Evolutionary conservation across 2,113 vertebrate genomes (phyloP), one percentile per base, ranked within the genome.

Genomic region (Asarcornis scutulata): DNA sequence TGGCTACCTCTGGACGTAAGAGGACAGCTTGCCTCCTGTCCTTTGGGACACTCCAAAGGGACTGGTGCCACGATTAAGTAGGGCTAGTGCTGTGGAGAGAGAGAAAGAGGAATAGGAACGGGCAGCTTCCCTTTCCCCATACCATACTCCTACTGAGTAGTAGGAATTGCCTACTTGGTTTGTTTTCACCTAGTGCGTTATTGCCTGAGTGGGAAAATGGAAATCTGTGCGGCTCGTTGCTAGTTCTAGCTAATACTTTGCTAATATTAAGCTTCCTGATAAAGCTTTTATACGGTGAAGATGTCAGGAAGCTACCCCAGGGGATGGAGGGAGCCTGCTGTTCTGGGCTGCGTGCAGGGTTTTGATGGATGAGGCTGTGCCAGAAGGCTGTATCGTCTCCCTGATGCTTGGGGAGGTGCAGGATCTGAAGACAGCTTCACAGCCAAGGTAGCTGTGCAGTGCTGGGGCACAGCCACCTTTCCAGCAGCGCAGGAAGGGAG

Each of bases 51-150:
- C 16, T 77, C 22, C 34, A 31, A 6, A 88, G 55, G 8, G 16
- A 44, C 12, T 76, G 31, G 0, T 25, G 48, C 2, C 3, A 3
- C 72, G n/a, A 10, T 40, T 2, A 0, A 60, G 20, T 1, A 8
- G 73, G 13, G 34, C 29, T 60, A 22, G 25, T 64, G 8, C 12
- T 18, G n/a, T 40, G 32, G 34, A 48, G 13, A n/a, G 14, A 53
- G 21, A 9, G 13, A n/a, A 31, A 7, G 12, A 53, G 21, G 9
- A 85, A 17, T 29, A 81, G 77, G 52, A 84, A 31, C 26, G 9
- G 42, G 27, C 7, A 27, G 13, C 23, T 91, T 83, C 21, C 12
- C 18, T 34, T 63, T 78, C 22, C 17, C 81, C 48, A 71, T 12
- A 40, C 26, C 34, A 11, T 62, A 16, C 23, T 38, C 22, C 11